Evolutionary conservation across 2,797 vertebrate species (phyloP).

Genomic region (Chrysocyon brachyurus): DNA sequence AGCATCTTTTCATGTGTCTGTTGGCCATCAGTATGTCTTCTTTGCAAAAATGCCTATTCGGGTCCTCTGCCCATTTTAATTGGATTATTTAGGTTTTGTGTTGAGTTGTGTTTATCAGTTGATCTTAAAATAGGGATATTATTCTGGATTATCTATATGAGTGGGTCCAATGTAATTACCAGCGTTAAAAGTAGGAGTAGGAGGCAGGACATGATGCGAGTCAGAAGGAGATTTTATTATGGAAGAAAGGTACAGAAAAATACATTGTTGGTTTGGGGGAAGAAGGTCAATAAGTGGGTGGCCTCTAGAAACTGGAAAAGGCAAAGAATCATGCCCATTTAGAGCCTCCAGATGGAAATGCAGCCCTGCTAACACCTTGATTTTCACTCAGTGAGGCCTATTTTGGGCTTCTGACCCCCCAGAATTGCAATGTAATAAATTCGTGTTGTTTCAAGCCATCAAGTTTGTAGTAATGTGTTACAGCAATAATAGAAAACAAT

Average conservation of each 20-base stretch:
- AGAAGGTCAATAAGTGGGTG: neutral
- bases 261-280: neutral
- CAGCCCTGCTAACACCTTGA: neutral
- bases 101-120: constrained; percentile 4
- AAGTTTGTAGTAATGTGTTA: neutral
- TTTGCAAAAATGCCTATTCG: neutral
- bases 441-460: neutral
- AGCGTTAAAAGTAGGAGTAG: neutral
- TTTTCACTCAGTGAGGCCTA: neutral
- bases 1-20: neutral
- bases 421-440: neutral
- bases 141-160: constrained; percentile 24
- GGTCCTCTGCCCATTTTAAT: neutral
- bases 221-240: neutral
- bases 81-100: neutral
- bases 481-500: neutral
- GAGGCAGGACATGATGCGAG: neutral
- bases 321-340: neutral
- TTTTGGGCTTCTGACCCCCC: neutral
- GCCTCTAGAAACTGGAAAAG: neutral
- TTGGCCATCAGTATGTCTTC: neutral
- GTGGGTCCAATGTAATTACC: neutral
- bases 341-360: neutral
- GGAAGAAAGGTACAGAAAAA: neutral
- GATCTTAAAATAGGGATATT: constrained; percentile 61